Evolutionary conservation across 2,888 invertebrate genomes (phyloP).

Genomic region (Himalopsyche tibetana): DNA sequence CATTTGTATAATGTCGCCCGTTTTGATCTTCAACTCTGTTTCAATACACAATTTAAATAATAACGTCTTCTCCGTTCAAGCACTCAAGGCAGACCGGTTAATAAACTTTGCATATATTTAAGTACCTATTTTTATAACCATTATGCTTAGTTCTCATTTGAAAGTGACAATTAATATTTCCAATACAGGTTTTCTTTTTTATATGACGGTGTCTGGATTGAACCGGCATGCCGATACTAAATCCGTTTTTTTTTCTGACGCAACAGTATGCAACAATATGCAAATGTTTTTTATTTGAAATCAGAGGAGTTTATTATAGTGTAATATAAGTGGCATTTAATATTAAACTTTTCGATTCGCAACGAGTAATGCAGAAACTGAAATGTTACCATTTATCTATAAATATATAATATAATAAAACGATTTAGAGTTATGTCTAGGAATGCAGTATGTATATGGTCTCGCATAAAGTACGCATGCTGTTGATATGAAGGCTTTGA

Average conservation of each 20-base stretch:
- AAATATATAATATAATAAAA: too few species aligned
- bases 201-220: not conserved
- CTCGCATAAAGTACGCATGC: too few species aligned
- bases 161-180: constrained; percentile 16
- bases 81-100: constrained; percentile 1
- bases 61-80: not conserved
- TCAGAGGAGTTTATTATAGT: not conserved
- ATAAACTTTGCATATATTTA: not conserved
- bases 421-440: too few species aligned
- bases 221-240: not conserved
- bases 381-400: not conserved
- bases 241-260: constrained; percentile 17
- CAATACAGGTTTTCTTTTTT: not conserved
- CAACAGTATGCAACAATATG: not conserved
- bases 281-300: not conserved
- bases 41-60: not conserved
- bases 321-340: not conserved
- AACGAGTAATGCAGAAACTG: not conserved
- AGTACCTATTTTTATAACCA: not conserved
- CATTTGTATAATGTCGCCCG: too few species aligned
- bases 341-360: not conserved
- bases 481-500: too few species aligned
- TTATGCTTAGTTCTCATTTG: constrained; percentile 5
- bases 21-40: not conserved
- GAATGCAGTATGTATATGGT: too few species aligned